Conservation (phyloP, 1,140 invertebrate genomes). For the Bombyx mandarina region DNA sequence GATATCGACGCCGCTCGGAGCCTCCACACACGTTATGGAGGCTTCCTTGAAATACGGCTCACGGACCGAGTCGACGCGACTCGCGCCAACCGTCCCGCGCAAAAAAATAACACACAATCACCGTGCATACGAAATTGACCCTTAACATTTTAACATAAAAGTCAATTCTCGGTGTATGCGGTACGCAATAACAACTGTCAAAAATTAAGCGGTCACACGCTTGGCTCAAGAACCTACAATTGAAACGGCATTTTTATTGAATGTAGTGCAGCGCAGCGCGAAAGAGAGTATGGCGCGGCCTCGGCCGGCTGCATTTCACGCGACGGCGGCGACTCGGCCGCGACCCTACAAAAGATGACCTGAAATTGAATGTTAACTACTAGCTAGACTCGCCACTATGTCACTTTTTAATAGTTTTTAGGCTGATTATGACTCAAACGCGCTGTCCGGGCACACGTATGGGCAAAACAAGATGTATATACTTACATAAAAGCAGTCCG, state of each 20-base stretch:
- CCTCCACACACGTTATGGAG: slow-evolving; percentile 31
- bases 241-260: slow-evolving; percentile 59
- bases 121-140: slow-evolving; percentile 42
- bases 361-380: slow-evolving; percentile 63
- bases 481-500: slow-evolving; percentile 64
- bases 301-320: slow-evolving; percentile 64
- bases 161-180: slow-evolving; percentile 39
- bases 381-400: slow-evolving; percentile 38
- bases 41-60: slow-evolving; percentile 61
- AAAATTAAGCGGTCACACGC: slow-evolving; percentile 69
- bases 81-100: slow-evolving; percentile 64
- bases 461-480: slow-evolving; percentile 36
- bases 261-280: slow-evolving; percentile 53
- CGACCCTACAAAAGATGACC: slow-evolving; percentile 66
- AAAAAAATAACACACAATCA: slow-evolving; percentile 57
- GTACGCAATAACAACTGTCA: slow-evolving; percentile 66
- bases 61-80: slow-evolving; percentile 35
- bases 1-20: slow-evolving; percentile 27
- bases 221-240: slow-evolving; percentile 62
- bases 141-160: slow-evolving; percentile 45
- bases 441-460: slow-evolving; percentile 29
- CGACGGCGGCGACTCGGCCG: slow-evolving; percentile 48
- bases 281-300: slow-evolving; percentile 57
- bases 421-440: slow-evolving; percentile 47
- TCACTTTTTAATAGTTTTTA: slow-evolving; percentile 56